Percentiles rank a stretch among this genome's conserved stretches.
These are phyloP conservation scores for Synergus umbraculus DNA, from an alignment of 2,888 invertebrate genomes.

Conservation along the genomic window DNA sequence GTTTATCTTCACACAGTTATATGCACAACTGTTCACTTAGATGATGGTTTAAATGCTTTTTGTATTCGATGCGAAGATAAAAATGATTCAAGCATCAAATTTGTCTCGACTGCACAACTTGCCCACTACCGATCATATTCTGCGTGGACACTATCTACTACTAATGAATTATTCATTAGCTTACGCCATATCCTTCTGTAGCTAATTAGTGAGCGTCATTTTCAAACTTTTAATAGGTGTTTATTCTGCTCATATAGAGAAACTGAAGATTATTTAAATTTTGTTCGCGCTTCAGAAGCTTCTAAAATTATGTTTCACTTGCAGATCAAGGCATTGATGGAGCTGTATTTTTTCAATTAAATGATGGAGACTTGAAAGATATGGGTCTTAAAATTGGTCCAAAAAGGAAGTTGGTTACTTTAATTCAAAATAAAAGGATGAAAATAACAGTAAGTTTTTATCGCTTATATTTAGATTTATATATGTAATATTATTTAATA, in stretches of 20 bases:
- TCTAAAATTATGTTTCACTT: background rate
- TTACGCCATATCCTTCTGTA: constrained; percentile 44
- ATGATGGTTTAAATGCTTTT: constrained; percentile 47
- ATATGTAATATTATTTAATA: constrained; percentile 1
- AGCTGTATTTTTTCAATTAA: background rate
- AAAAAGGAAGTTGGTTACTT: background rate
- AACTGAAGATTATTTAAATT: background rate
- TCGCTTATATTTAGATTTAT: background rate
- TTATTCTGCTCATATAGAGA: background rate
- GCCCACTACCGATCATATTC: constrained; percentile 44
- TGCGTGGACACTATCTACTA: constrained; percentile 41
- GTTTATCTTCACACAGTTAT: constrained; percentile 43
- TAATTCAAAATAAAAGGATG: background rate
- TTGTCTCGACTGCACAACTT: background rate
- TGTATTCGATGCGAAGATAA: constrained; percentile 25
- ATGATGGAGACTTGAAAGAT: background rate
- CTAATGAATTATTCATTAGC: constrained; percentile 34
- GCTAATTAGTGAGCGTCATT: background rate
- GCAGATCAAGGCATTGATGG: background rate
- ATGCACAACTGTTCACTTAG: constrained; percentile 39
- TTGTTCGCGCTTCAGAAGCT: background rate
- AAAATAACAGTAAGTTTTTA: background rate
- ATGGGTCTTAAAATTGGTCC: background rate
- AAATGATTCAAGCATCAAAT: background rate
- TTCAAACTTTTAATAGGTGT: background rate